These are phyloP conservation scores for Hydrotaea diabolus DNA, from an alignment of 2,888 invertebrate species.

Conservation along the genomic window DNA sequence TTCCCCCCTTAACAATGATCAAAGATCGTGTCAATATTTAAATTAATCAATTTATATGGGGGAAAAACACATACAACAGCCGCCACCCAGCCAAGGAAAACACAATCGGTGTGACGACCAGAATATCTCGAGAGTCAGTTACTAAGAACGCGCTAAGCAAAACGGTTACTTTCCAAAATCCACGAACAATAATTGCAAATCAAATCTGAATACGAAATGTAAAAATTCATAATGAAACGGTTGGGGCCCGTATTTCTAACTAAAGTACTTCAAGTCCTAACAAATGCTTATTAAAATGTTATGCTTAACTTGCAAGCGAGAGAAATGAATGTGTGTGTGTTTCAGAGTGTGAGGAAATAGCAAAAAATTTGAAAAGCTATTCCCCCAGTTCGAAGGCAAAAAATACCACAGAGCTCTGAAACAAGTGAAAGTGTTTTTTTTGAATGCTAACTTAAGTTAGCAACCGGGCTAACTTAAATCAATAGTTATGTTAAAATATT, in stretches of 20 bases:
- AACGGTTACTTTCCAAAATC: too few relatives aligned
- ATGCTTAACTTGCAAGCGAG: conserved; percentile 43
- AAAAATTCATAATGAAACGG: too few relatives aligned
- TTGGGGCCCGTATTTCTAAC: too few relatives aligned
- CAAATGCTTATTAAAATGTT: conserved; percentile 52
- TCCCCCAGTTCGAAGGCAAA: conserved; percentile 15
- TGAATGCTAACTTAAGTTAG: background rate
- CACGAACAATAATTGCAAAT: too few relatives aligned
- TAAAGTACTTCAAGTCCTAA: background rate
- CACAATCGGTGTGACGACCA: conserved; percentile 26
- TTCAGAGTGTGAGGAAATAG: background rate
- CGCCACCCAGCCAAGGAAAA: conserved; percentile 43
- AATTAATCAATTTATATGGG: conserved; percentile 63
- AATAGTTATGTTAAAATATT: conserved; percentile 57
- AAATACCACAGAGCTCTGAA: conserved; percentile 6
- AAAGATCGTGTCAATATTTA: conserved; percentile 66
- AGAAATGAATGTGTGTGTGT: conserved; percentile 25
- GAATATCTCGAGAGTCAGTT: conserved; percentile 54
- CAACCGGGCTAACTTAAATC: conserved; percentile 33
- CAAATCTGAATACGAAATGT: background rate
- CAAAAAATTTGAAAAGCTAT: background rate
- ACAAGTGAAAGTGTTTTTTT: conserved; percentile 62
- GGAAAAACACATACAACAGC: background rate
- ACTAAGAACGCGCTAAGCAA: conserved; percentile 47
- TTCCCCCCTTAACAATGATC: conserved; percentile 33